Percentiles rank a stretch among this genome's conserved stretches.
Conservation (phyloP, 2,888 invertebrate genomes). For the Crepidodera aurea region DNA sequence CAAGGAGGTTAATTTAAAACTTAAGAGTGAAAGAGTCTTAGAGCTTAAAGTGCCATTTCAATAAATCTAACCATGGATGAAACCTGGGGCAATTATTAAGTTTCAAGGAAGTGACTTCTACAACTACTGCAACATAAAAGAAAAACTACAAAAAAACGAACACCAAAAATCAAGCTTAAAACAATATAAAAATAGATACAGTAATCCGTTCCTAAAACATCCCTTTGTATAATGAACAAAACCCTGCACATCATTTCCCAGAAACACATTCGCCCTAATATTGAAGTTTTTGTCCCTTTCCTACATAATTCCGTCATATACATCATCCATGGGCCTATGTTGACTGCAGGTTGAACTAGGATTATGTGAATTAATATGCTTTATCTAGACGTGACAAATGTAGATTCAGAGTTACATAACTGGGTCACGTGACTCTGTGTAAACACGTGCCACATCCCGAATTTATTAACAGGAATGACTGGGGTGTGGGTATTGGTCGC, state of each 20-base stretch:
- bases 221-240: no score
- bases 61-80: no score
- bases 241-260: constrained; percentile 10
- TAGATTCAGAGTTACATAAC: constrained; percentile 36
- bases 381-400: constrained; percentile 41
- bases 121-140: no score
- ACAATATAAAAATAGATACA: no score
- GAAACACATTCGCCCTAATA: constrained; percentile 2
- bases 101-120: no score
- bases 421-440: constrained; percentile 38
- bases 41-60: no score
- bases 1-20: no score
- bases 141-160: no score
- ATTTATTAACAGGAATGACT: constrained; percentile 26
- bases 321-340: constrained; percentile 18
- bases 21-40: no score
- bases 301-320: constrained; percentile 16
- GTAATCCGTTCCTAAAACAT: no score
- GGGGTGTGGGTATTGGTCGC: not conserved
- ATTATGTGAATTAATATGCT: constrained; percentile 39
- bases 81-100: no score
- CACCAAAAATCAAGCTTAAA: no score
- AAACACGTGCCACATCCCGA: constrained; percentile 30
- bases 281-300: constrained; percentile 21
- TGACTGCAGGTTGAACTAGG: constrained; percentile 32